Evolutionary conservation across 1,140 invertebrate genomes (phyloP).

Genomic region (Caerostris extrusa): DNA sequence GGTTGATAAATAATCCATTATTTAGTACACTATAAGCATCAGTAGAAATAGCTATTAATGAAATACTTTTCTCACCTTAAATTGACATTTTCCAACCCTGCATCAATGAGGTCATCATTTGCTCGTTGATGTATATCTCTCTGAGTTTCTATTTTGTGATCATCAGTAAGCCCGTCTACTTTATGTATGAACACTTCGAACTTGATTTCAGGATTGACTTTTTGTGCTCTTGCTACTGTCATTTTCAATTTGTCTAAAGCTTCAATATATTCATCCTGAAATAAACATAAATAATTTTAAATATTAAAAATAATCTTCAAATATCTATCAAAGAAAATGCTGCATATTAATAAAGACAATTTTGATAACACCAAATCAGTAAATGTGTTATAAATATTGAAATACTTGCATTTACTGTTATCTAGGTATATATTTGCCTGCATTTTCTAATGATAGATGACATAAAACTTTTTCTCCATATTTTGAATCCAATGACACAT

Average conservation of each 20-base stretch:
- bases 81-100: conserved; percentile 85
- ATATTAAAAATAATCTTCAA: neutral
- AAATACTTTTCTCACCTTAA: conserved; percentile 80
- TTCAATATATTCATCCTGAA: conserved; percentile 97
- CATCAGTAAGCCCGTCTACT: conserved; percentile 98
- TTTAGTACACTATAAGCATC: neutral
- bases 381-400: no score
- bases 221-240: conserved; percentile 96
- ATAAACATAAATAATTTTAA: neutral
- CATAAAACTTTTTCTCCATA: no score
- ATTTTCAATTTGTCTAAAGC: conserved; percentile 95
- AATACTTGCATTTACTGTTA: no score
- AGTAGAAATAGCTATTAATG: neutral
- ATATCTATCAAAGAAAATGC: no score
- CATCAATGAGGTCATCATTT: conserved; percentile 95
- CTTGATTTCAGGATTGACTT: conserved; percentile 97
- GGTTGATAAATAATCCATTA: no score
- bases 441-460: no score
- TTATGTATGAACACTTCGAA: conserved; percentile 99
- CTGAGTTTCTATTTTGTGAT: conserved; percentile 98
- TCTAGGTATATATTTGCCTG: no score
- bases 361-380: no score
- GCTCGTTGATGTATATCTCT: conserved; percentile 98
- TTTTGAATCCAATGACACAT: no score
- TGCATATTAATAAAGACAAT: no score